Base-by-base conservation (phyloP, 2,888 invertebrate genomes). In the Julus scanicus region DNA sequence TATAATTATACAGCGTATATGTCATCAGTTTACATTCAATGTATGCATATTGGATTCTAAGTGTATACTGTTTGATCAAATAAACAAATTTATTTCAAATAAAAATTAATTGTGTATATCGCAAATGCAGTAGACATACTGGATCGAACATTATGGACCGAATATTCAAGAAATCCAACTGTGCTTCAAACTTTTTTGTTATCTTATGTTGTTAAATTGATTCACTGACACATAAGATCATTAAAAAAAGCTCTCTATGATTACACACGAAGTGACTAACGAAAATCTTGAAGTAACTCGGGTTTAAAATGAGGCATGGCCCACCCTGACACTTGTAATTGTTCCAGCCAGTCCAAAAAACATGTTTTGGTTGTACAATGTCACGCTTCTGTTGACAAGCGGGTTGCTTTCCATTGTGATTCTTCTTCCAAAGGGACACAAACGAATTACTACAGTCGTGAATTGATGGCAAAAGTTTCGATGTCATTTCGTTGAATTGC, bases 401-500 rank as follows among this genome's bases (percentile, higher is more conserved):
- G 2, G 29, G 71, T 29, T 71, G 71, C 29, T 71, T 71, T 71
- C 71, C 71, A 71, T 29, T 71, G 71, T 71, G 11, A 2, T 71
- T 71, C 29, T 71, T 29, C 71, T 71, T 29, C n/a, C 63, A 17
- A 63, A 63, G 63, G 20, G 63, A 63, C 63, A 63, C 20, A 17
- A 63, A 63, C 63, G 63, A 63, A 15, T 29, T 20, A 29, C 53
- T 53, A 29, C 29, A 29, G 2, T 29, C 0, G 1, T 71, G 9
- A 71, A 71, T 71, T 71, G 71, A 71, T 71, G 71, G 11, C 29
- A 29, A 71, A 71, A 71, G 71, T 71, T 71, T 29, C 71, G 71
- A 71, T 71, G 71, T 71, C 71, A 71, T 71, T 71, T 20, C 71
- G n/a, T 29, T 71, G 71, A 71, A 71, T 71, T 71, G 71, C 71